Percentiles rank a stretch among this genome's conserved stretches.
These are phyloP conservation scores for Acanthornis magna DNA, from an alignment of 2,797 vertebrate genomes.

Conservation along the genomic window DNA sequence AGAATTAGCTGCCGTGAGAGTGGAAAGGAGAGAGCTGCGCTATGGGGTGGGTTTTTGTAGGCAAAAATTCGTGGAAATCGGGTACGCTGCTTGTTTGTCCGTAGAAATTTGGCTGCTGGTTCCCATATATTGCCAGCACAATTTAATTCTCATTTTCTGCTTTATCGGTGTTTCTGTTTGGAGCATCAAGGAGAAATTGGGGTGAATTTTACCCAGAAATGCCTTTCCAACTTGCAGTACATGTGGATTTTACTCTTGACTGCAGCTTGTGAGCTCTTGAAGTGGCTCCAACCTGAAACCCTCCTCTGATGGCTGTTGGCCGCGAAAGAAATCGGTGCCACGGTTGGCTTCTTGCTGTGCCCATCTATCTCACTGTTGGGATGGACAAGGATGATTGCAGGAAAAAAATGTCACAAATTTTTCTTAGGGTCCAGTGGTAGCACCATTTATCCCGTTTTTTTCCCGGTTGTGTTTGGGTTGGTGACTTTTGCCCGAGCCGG, in stretches of 20 bases:
- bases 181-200: not conserved
- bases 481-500: not conserved
- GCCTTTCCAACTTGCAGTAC: not conserved
- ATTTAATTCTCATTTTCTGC: not conserved
- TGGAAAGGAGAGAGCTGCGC: not conserved
- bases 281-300: not conserved
- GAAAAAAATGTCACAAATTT: not conserved
- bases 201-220: not conserved
- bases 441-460: not conserved
- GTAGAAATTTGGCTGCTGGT: not conserved
- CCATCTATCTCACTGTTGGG: not conserved
- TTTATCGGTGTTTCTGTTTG: not conserved
- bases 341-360: not conserved
- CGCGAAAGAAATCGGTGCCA: not conserved
- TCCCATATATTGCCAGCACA: not conserved
- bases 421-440: not conserved
- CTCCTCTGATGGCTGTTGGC: not conserved
- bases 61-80: not conserved
- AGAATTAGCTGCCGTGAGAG: conserved; percentile 26
- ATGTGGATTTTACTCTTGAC: not conserved
- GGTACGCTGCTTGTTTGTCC: not conserved
- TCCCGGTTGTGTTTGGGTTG: accelerated
- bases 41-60: not conserved
- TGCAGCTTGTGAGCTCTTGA: not conserved
- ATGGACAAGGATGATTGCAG: not conserved